phyloP scores from a whole-genome alignment of 2,797 vertebrate species.

The Phoeniculus purpureus region DNA sequence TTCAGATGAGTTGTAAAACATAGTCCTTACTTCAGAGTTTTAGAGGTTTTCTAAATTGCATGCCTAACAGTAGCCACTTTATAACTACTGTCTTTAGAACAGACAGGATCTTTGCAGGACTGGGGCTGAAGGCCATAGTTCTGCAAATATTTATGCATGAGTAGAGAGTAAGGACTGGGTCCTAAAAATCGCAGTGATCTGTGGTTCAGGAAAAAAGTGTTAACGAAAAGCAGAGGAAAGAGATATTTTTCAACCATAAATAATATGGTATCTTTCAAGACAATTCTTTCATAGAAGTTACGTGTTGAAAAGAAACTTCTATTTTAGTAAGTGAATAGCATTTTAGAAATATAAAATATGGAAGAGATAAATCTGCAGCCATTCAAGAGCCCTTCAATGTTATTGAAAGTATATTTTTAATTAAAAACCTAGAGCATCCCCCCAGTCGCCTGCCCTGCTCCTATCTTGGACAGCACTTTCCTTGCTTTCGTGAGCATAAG shows the following conservation, averaged over 20 bases:
- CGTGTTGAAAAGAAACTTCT: constrained; percentile 3
- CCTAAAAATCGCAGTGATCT: constrained; percentile 24
- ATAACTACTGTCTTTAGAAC: constrained; percentile 2
- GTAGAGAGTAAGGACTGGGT: neutral
- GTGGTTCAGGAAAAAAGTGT: neutral
- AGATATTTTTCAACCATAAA: constrained; percentile 40
- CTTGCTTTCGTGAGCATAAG: constrained; percentile 4
- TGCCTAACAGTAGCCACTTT: constrained; percentile 10
- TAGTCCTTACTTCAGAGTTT: neutral
- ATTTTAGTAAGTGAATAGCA: neutral
- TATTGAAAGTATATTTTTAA: constrained; percentile 1
- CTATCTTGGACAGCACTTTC: neutral
- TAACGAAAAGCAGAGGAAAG: constrained; percentile 12
- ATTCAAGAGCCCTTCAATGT: neutral
- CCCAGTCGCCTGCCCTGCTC: neutral
- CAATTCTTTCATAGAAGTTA: neutral
- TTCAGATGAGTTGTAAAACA: neutral
- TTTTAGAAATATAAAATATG: neutral
- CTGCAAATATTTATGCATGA: constrained; percentile 35
- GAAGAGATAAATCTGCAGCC: neutral
- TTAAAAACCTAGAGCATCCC: neutral
- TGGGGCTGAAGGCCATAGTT: neutral
- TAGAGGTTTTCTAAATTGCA: neutral
- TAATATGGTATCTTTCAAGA: neutral
- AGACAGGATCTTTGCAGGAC: neutral